phyloP scores from a whole-genome alignment of 2,888 invertebrate species.

The Cantharis lateralis region DNA sequence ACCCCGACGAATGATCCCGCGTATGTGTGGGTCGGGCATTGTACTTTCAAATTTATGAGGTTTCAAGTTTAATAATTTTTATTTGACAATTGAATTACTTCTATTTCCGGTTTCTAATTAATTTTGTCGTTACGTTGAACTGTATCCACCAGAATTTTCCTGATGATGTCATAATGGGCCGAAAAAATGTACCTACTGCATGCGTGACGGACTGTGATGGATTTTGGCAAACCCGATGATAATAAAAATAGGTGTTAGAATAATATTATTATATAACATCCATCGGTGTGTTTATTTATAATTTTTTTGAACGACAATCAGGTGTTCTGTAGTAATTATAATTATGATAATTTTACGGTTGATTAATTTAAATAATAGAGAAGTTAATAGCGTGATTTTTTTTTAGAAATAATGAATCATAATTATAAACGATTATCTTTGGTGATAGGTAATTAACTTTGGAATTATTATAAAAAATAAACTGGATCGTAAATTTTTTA shows the following conservation, averaged over 20 bases:
- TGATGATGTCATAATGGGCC: neutral
- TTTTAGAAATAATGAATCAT: neutral
- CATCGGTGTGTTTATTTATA: neutral
- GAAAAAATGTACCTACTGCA: neutral
- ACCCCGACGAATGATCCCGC: neutral
- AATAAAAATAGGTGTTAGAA: neutral
- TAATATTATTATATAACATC: neutral
- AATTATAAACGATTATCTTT: neutral
- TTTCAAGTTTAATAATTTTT: slow-evolving; percentile 5
- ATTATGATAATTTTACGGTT: neutral
- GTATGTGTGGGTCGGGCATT: slow-evolving; percentile 15
- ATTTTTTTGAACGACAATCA: neutral
- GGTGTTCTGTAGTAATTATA: neutral
- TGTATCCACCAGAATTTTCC: neutral
- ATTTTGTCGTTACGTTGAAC: neutral
- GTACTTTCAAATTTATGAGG: slow-evolving; percentile 10
- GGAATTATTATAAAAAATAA: too few species aligned
- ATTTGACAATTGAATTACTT: slow-evolving; percentile 10
- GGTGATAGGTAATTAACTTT: neutral
- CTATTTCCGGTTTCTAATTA: slow-evolving; percentile 13
- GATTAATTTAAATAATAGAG: neutral
- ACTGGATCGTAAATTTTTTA: neutral
- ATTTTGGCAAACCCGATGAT: neutral
- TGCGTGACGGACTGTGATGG: neutral
- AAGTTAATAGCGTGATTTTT: neutral